Evolutionary conservation across 1,140 invertebrate species (phyloP), one percentile per base, ranked within the genome.

Genomic region (Papilio polyxenes): DNA sequence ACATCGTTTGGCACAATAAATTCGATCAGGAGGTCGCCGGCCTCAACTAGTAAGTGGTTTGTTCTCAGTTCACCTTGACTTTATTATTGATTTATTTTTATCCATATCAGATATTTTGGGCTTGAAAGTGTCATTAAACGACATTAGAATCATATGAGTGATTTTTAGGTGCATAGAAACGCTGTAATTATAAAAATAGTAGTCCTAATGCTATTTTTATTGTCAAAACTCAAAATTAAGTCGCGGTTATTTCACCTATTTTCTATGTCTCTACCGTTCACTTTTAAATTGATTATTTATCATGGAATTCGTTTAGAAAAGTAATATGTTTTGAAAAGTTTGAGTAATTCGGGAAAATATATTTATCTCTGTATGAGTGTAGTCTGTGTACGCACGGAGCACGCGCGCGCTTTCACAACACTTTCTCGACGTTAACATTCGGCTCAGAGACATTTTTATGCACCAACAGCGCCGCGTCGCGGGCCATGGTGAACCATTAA

Each of bases 401-500:
- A 49, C 77, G 69, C 44, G 72, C 78, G 69, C 77, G 89, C 91
- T 91, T 92, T 91, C 91, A 89, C 90, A 85, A 85, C 86, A 89
- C 91, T 91, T 91, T 92, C 90, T 85, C 89, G 85, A 86, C 82
- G 87, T 89, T 90, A 90, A 85, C 89, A 91, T 92, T 90, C 89
- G 87, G 83, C 81, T 82, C 85, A 78, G 82, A 79, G 81, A 56
- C 82, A 75, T 82, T 72, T 82, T 80, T 69, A 80, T 65, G 44
- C 78, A 40, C 62, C 40, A 53, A 76, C 75, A 17, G n/a, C 56
- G 17, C 53, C 17, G 53, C 53, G 53, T n/a, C n/a, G 56, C 75
- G n/a, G 10, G 23, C 11, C 17, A 23, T 37, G 56, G 10, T 56
- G 23, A 62, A 37, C 62, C 37, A 48, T 31, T 59, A n/a, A 53